phyloP scores from a whole-genome alignment of 1,140 invertebrate species.

The Brachionus rotundiformis region DNA sequence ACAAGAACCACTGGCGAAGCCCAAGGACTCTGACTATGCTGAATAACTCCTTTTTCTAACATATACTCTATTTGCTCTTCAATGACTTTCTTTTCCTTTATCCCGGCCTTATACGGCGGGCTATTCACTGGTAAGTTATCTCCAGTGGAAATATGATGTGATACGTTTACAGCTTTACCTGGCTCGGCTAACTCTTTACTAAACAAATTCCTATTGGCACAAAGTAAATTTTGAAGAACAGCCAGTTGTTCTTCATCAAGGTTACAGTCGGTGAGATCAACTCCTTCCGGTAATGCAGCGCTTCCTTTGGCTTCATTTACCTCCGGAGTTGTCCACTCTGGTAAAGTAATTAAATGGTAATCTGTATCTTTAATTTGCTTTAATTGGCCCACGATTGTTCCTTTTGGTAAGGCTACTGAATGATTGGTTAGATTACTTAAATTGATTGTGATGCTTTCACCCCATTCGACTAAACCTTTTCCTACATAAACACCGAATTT shows the following conservation, averaged over 20 bases:
- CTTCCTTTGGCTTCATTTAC: too few relatives aligned
- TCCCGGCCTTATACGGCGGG: neutral
- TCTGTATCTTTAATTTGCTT: neutral
- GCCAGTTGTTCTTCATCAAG: too few relatives aligned
- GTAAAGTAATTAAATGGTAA: too few relatives aligned
- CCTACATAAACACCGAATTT: neutral
- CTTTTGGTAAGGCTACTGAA: too few relatives aligned
- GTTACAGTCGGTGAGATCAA: too few relatives aligned
- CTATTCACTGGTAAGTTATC: conserved; percentile 32
- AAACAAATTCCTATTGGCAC: neutral
- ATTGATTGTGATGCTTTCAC: neutral
- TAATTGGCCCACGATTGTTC: neutral
- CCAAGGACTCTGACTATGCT: conserved; percentile 37
- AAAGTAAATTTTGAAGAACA: neutral
- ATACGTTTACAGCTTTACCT: conserved; percentile 4
- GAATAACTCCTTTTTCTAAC: conserved; percentile 53
- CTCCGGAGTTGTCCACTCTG: too few relatives aligned
- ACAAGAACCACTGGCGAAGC: conserved; percentile 41
- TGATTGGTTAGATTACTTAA: neutral
- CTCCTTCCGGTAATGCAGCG: neutral
- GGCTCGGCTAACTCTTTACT: neutral
- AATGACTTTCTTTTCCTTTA: conserved; percentile 7
- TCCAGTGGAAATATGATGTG: conserved; percentile 53
- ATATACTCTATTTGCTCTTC: conserved; percentile 28
- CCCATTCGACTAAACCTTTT: neutral